Evolutionary conservation across 2,888 invertebrate genomes (phyloP), one percentile per base, ranked within the genome.

Genomic region (Agelastica alni): DNA sequence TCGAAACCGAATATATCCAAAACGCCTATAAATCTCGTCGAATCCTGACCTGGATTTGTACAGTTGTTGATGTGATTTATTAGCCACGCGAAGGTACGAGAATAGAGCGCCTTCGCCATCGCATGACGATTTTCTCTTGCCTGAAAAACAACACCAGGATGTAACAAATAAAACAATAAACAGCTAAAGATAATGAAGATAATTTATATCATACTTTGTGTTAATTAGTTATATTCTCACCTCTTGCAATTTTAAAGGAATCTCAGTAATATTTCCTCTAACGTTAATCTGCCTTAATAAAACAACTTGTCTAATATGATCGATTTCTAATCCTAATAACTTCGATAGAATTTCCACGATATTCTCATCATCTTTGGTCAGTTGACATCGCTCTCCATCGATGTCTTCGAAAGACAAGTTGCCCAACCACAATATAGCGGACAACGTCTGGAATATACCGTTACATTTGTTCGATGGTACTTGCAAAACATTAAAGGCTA

Each of bases 1-100:
- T 95, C 95, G 75, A 95, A 95, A 51, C 94, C 95, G 74, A 95
- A 95, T 66, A 95, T 95, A 75, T 95, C 95, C 32, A 95, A 81
- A 4, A 95, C 93, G 4, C 94, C 95, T 45, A 95, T 81, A 68
- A 93, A 90, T 56, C 86, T 74, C 7, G 85, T 80, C 7, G 87
- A 86, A 69, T 92, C 90, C 61, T 89, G 86, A 5, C 92, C 93
- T 0, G 93, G 93, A 76, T 93, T 91, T 32, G 92, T 93, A 68
- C 93, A 93, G 52, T 87, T 90, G 79, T 95, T 95, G 53, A 95
- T 94, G 78, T 93, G 93, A 51, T 90, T 88, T 10, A 95, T 92
- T 13, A 95, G 83, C 94, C 94, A 95, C 5, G 91, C 91, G 78
- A 95, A 95, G 2, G 92, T 91, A 56, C 93, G 82, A 0, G 93